Conservation (phyloP, 2,113 vertebrate genomes). For the Pseudonaja textilis region DNA sequence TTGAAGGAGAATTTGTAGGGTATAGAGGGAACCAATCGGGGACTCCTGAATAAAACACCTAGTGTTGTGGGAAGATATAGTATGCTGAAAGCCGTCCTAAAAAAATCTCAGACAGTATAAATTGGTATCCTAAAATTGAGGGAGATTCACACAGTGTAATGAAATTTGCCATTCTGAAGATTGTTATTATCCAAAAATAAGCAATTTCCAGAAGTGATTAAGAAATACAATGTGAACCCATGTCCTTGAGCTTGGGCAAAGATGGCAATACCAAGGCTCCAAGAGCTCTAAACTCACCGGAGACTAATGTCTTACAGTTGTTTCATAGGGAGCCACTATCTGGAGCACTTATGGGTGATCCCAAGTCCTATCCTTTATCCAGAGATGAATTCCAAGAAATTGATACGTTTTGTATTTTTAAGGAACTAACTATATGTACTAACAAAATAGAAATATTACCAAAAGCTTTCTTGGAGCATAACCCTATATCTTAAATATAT, state of each 20-base stretch:
- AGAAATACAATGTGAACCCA: too few species aligned
- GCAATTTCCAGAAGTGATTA: too few species aligned
- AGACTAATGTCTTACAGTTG: neutral
- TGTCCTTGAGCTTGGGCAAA: neutral
- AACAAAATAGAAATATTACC: neutral
- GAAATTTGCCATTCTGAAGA: too few species aligned
- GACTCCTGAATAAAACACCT: neutral
- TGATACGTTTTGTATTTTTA: neutral
- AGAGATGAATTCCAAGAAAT: neutral
- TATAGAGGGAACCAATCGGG: neutral
- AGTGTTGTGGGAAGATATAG: neutral
- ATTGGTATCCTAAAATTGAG: too few species aligned
- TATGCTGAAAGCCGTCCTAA: neutral
- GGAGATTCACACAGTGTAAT: too few species aligned
- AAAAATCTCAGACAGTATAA: neutral
- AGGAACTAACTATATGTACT: neutral
- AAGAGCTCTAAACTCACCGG: neutral
- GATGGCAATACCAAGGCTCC: neutral
- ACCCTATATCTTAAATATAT: neutral
- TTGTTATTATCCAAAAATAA: too few species aligned
- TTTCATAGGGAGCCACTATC: neutral
- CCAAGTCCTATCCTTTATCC: neutral
- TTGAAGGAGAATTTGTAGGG: neutral
- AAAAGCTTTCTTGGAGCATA: neutral
- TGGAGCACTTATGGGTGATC: neutral